These are phyloP conservation scores for Mactromeris polynyma DNA, from an alignment of 2,888 invertebrate species.

Conservation along the genomic window DNA sequence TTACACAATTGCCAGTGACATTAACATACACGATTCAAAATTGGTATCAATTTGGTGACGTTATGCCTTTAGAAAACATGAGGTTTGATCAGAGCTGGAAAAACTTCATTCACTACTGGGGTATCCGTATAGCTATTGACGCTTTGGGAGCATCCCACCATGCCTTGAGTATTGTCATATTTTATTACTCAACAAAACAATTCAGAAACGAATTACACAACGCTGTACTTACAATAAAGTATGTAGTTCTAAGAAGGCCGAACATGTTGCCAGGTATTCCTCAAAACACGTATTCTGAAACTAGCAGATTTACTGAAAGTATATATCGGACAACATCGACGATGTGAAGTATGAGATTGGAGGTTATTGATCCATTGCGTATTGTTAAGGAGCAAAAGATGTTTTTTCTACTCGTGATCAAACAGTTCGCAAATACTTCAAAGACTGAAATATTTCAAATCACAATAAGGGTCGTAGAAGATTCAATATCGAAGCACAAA, in stretches of 20 bases:
- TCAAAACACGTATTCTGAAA: background rate
- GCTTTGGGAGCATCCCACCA: conserved; percentile 84
- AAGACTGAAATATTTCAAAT: too few relatives aligned
- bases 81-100: conserved; percentile 79
- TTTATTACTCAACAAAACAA: conserved; percentile 77
- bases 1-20: conserved; percentile 65
- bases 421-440: too few relatives aligned
- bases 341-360: background rate
- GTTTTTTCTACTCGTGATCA: too few relatives aligned
- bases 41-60: conserved; percentile 36
- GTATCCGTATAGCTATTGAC: conserved; percentile 80
- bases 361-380: too few relatives aligned
- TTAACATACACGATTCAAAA: conserved; percentile 62
- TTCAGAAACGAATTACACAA: conserved; percentile 69
- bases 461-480: too few relatives aligned
- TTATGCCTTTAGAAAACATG: conserved; percentile 76
- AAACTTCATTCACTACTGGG: conserved; percentile 79
- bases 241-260: background rate
- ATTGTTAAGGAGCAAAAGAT: too few relatives aligned
- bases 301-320: background rate
- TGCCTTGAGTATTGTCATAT: conserved; percentile 84
- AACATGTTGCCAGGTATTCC: background rate
- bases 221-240: background rate
- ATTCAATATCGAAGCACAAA: too few relatives aligned
- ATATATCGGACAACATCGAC: background rate